phyloP scores from a whole-genome alignment of 1,140 invertebrate species.

The Periplaneta americana region DNA sequence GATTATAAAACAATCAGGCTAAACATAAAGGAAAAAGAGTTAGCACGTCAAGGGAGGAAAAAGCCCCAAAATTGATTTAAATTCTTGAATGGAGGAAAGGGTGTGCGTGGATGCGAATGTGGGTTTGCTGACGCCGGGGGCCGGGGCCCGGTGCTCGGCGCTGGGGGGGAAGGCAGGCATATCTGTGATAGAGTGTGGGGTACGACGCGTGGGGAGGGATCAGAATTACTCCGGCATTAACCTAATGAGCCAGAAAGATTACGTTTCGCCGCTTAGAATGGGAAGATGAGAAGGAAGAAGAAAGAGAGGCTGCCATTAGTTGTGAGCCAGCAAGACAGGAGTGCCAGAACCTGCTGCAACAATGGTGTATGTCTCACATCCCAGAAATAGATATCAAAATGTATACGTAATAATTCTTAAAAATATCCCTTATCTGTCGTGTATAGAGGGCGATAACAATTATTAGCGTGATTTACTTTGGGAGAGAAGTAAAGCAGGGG shows the following conservation, averaged over 20 bases:
- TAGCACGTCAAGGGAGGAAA: no score
- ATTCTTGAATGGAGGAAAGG: no score
- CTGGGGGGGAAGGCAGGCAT: background rate
- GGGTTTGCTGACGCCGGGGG: no score
- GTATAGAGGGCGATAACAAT: no score
- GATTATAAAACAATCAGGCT: no score
- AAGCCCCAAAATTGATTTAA: no score
- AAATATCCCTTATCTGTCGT: no score
- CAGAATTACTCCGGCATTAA: background rate
- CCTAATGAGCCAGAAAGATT: background rate
- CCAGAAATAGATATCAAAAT: background rate
- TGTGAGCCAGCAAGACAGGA: background rate
- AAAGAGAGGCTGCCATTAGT: background rate
- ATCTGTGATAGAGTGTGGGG: background rate
- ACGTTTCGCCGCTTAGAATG: background rate
- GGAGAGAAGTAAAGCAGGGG: no score
- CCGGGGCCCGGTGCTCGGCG: background rate
- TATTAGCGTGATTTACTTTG: no score
- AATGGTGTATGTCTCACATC: background rate
- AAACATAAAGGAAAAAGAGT: no score
- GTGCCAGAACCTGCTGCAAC: background rate
- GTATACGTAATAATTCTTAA: no score
- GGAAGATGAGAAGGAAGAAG: background rate
- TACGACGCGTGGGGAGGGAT: background rate
- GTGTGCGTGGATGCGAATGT: no score